phyloP scores from a whole-genome alignment of 1,140 invertebrate species.

The Battus philenor region DNA sequence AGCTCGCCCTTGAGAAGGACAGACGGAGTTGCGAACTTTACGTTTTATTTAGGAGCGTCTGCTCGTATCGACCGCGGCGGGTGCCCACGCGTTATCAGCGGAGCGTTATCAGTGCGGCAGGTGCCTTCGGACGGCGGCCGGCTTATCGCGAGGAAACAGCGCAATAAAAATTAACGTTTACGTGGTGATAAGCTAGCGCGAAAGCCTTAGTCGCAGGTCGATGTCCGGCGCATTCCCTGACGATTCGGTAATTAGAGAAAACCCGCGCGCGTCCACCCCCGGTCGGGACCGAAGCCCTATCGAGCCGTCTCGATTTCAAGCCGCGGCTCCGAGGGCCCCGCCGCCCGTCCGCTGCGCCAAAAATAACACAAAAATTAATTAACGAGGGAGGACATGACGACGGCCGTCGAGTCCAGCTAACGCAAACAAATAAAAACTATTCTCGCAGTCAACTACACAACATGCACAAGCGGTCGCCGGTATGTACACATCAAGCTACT shows the following conservation, averaged over 20 bases:
- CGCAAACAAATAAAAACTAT: slow-evolving; percentile 71
- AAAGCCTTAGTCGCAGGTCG: too few species aligned
- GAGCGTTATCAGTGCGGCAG: not conserved
- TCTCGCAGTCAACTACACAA: slow-evolving; percentile 59
- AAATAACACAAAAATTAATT: slow-evolving; percentile 42
- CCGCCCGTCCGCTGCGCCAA: slow-evolving; percentile 34
- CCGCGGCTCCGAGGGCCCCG: slow-evolving; percentile 36
- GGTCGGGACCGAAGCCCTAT: not conserved
- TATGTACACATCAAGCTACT: slow-evolving; percentile 64
- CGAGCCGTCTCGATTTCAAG: too few species aligned
- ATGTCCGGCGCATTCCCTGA: too few species aligned
- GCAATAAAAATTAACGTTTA: not conserved
- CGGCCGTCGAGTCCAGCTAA: slow-evolving; percentile 40
- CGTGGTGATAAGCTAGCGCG: not conserved
- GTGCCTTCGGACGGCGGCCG: too few species aligned
- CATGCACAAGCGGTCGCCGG: slow-evolving; percentile 58
- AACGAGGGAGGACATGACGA: slow-evolving; percentile 46
- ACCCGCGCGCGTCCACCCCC: not conserved
- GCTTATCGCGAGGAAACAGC: not conserved
- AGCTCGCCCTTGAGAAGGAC: slow-evolving; percentile 42
- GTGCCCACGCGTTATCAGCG: not conserved
- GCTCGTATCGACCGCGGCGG: not conserved
- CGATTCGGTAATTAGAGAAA: slow-evolving; percentile 1
- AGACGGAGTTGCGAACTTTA: slow-evolving; percentile 23
- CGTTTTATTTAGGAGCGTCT: too few species aligned